phyloP scores from a whole-genome alignment of 2,888 invertebrate genomes.

The Adela reaumurella region DNA sequence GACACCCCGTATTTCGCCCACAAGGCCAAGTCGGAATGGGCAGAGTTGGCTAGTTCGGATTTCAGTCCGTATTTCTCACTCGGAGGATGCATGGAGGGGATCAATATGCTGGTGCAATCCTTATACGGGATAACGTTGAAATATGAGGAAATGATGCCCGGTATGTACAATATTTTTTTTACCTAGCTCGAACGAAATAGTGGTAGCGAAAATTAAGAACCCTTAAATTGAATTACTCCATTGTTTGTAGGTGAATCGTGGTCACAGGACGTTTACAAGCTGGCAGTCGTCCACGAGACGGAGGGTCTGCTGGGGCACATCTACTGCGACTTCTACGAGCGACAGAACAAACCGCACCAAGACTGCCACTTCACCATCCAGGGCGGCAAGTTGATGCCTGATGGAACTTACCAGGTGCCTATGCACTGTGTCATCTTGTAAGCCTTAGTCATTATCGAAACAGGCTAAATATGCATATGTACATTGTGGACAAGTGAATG shows the following conservation, averaged over 20 bases:
- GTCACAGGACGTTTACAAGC: constrained; percentile 85
- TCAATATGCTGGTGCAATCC: constrained; percentile 81
- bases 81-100: constrained; percentile 94
- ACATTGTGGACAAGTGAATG: no score
- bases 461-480: no score
- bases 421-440: no score
- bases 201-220: no score
- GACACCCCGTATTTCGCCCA: constrained; percentile 84
- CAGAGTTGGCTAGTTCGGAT: constrained; percentile 68
- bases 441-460: no score
- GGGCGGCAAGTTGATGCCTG: constrained; percentile 77
- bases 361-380: constrained; percentile 99
- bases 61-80: constrained; percentile 86
- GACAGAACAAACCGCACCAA: constrained; percentile 89
- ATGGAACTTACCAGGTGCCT: constrained; percentile 76
- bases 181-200: not conserved
- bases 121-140: constrained; percentile 80
- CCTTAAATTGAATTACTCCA: no score
- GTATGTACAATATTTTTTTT: constrained; percentile 20
- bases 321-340: constrained; percentile 95
- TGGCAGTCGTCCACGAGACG: constrained; percentile 80
- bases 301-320: constrained; percentile 88
- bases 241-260: constrained; percentile 89
- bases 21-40: constrained; percentile 66
- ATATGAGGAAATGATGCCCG: constrained; percentile 66